Conservation (phyloP, 2,888 invertebrate species). For the Torymus aiolomorphi region DNA sequence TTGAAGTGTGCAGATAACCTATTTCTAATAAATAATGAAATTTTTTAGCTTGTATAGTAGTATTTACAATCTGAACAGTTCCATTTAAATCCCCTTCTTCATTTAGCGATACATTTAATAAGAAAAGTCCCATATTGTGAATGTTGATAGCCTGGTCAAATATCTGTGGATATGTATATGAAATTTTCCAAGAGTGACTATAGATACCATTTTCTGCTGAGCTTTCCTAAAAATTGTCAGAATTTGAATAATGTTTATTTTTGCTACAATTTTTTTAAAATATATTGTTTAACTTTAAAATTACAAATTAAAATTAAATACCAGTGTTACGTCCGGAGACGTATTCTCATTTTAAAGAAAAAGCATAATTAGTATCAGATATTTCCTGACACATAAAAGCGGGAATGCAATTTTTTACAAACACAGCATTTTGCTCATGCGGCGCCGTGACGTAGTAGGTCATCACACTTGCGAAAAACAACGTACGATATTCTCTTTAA, state of each 20-base stretch:
- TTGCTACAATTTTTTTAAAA: neutral
- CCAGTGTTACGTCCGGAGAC: too few relatives aligned
- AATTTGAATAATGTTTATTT: neutral
- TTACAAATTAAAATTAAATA: constrained; percentile 12
- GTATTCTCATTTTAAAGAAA: too few relatives aligned
- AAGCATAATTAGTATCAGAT: too few relatives aligned
- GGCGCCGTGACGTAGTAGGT: too few relatives aligned
- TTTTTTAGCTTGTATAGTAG: constrained; percentile 54
- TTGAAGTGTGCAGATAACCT: constrained; percentile 30
- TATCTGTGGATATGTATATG: neutral
- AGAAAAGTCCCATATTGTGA: constrained; percentile 66
- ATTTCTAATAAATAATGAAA: constrained; percentile 62
- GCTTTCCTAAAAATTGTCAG: constrained; percentile 32
- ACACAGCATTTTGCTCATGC: too few relatives aligned
- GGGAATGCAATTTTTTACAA: too few relatives aligned
- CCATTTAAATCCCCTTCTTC: constrained; percentile 59
- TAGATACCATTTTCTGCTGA: constrained; percentile 12
- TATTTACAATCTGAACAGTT: constrained; percentile 62
- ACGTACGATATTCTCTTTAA: too few relatives aligned
- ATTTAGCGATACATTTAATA: constrained; percentile 61
- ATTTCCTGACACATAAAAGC: too few relatives aligned
- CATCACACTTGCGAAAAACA: too few relatives aligned
- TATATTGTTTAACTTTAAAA: neutral
- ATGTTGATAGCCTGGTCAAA: constrained; percentile 63
- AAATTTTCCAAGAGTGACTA: constrained; percentile 8